phyloP scores from a whole-genome alignment of 2,888 invertebrate genomes.

The Mythimna albipuncta region DNA sequence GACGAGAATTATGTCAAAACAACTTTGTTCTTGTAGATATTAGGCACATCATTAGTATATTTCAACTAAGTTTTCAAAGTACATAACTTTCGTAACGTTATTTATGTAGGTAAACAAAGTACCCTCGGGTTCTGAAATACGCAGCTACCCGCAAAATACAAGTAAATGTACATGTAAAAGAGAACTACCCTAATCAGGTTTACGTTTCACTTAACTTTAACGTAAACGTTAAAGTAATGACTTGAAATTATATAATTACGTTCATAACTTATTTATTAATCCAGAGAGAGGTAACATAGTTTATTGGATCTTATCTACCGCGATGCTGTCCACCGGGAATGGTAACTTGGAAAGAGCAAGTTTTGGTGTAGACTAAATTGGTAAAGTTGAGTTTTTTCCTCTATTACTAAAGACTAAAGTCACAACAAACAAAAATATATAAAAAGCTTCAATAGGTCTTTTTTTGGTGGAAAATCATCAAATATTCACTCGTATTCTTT shows the following conservation, averaged over 20 bases:
- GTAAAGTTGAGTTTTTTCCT: not conserved
- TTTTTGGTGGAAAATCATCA: too few species aligned
- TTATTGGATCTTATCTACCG: not conserved
- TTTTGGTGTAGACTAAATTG: too few species aligned
- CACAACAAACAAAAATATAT: not conserved
- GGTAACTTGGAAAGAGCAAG: not conserved
- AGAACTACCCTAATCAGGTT: constrained; percentile 51
- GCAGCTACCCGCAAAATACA: constrained; percentile 58
- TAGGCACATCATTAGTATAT: constrained; percentile 59
- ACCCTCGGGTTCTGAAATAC: constrained; percentile 59
- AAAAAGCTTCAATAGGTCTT: not conserved
- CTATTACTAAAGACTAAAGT: not conserved
- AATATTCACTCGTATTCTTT: too few species aligned
- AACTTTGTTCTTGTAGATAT: constrained; percentile 53
- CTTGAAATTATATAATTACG: constrained; percentile 10
- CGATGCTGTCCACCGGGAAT: not conserved
- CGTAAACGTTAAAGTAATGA: constrained; percentile 23
- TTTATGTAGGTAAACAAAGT: constrained; percentile 62
- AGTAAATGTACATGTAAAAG: constrained; percentile 39
- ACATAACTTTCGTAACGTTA: constrained; percentile 64
- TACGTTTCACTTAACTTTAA: constrained; percentile 42
- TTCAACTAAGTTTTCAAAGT: constrained; percentile 61
- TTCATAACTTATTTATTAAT: not conserved
- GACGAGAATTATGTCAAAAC: constrained; percentile 52
- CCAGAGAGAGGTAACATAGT: not conserved